Evolutionary conservation across 2,888 invertebrate genomes (phyloP).

Genomic region (Volucella zonaria): DNA sequence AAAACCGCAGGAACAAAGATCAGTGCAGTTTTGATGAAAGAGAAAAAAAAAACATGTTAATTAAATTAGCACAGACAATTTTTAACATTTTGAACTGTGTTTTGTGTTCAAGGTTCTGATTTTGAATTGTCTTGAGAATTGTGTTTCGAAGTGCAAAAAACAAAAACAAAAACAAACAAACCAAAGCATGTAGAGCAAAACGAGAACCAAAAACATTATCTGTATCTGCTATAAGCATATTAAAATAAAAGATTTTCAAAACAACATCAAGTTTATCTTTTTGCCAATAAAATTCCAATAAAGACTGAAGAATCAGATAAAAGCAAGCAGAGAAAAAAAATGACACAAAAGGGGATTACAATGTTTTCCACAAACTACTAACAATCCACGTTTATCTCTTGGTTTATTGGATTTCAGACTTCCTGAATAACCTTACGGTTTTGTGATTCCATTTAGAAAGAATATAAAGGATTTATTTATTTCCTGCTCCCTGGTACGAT

Average conservation of each 20-base stretch:
- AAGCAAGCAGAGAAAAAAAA: neutral
- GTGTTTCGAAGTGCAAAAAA: neutral
- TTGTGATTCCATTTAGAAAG: neutral
- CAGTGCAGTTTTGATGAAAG: conserved; percentile 44
- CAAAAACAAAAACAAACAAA: neutral
- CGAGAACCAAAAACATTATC: too few species aligned
- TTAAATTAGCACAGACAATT: neutral
- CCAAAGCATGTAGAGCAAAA: neutral
- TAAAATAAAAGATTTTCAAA: too few species aligned
- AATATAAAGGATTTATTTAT: too few species aligned
- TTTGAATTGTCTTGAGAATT: too few species aligned
- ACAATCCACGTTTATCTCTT: conserved; percentile 17
- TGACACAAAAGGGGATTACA: neutral
- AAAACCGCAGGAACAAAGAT: conserved; percentile 34
- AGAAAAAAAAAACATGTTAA: conserved; percentile 45
- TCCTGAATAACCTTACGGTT: neutral
- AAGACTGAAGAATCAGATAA: too few species aligned
- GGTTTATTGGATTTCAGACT: conserved; percentile 29
- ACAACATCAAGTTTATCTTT: too few species aligned
- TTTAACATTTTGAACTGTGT: neutral
- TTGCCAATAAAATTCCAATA: too few species aligned
- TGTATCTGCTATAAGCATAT: too few species aligned
- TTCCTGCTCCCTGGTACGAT: too few species aligned
- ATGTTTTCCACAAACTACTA: neutral
- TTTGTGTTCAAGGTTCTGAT: neutral